Conservation (phyloP, 1,140 invertebrate genomes). For the Lepidostoma basale region DNA sequence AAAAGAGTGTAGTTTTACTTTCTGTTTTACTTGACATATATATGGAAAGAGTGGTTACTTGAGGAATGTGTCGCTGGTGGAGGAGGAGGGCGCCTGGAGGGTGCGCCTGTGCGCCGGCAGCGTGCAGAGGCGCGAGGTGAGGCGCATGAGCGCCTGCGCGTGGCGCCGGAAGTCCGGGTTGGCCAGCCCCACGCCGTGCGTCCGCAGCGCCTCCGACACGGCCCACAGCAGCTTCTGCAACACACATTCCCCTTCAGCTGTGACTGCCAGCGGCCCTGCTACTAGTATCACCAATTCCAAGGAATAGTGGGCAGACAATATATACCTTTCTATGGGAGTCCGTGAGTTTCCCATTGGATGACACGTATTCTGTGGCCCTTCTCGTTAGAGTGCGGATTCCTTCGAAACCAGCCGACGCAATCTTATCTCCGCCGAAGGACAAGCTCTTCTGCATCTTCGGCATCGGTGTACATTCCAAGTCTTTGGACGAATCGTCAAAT, state of each 20-base stretch:
- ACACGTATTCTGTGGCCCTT: conserved; percentile 53
- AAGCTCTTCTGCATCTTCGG: conserved; percentile 62
- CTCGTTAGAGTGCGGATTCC: conserved; percentile 46
- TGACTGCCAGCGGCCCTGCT: no score
- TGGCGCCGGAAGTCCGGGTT: conserved; percentile 70
- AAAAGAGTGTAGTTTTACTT: no score
- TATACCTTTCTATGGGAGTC: conserved; percentile 68
- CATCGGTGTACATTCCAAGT: conserved; percentile 60
- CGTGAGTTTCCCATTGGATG: conserved; percentile 59
- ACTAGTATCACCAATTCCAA: background rate
- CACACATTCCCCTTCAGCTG: no score
- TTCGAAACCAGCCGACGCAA: background rate
- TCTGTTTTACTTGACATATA: no score
- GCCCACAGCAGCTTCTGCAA: conserved; percentile 74
- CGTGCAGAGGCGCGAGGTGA: conserved; percentile 57
- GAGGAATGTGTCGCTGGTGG: conserved; percentile 60
- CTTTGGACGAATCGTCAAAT: conserved; percentile 56
- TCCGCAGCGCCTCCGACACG: conserved; percentile 67
- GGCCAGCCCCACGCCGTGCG: conserved; percentile 66
- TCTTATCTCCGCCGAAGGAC: conserved; percentile 62
- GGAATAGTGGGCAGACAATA: no score
- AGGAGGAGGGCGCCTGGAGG: conserved; percentile 50
- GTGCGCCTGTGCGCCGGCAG: conserved; percentile 53
- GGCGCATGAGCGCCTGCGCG: conserved; percentile 62
- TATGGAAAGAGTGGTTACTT: no score